Percentiles rank a stretch among this genome's conserved stretches.
These are phyloP conservation scores for Picus viridis DNA, from an alignment of 2,797 vertebrate genomes.

Conservation along the genomic window DNA sequence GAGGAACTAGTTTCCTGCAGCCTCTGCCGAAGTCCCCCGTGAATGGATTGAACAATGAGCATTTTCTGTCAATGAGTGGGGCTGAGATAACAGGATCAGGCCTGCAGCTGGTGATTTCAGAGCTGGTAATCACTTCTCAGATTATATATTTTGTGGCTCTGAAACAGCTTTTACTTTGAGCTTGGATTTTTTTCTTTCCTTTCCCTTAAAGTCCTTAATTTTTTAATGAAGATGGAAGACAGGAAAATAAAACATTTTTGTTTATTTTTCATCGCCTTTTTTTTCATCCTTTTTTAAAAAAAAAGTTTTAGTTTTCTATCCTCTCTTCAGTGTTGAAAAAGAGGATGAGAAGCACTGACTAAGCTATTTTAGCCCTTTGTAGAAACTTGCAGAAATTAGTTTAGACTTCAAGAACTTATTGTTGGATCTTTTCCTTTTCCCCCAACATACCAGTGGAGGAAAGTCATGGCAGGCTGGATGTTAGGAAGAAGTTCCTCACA, in stretches of 20 bases:
- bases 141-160: not conserved
- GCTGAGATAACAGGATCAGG: not conserved
- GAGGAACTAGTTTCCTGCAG: not conserved
- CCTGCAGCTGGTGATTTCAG: not conserved
- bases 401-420: not conserved
- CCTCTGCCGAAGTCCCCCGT: not conserved
- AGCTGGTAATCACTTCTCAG: not conserved
- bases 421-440: not conserved
- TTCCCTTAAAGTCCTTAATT: not conserved
- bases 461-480: not conserved
- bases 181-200: not conserved
- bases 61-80: not conserved
- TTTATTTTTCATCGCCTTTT: not conserved
- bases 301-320: not conserved
- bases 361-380: not conserved
- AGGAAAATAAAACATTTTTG: not conserved
- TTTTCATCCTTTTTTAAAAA: too few relatives aligned
- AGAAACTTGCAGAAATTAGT: not conserved
- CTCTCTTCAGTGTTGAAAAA: not conserved
- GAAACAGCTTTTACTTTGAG: not conserved
- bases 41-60: not conserved
- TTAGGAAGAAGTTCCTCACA: too few relatives aligned
- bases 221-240: not conserved
- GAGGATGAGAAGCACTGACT: not conserved
- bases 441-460: not conserved